Percentiles rank a stretch among this genome's conserved stretches.
Conservation (phyloP, 2,888 invertebrate genomes). For the Phengaris arion region DNA sequence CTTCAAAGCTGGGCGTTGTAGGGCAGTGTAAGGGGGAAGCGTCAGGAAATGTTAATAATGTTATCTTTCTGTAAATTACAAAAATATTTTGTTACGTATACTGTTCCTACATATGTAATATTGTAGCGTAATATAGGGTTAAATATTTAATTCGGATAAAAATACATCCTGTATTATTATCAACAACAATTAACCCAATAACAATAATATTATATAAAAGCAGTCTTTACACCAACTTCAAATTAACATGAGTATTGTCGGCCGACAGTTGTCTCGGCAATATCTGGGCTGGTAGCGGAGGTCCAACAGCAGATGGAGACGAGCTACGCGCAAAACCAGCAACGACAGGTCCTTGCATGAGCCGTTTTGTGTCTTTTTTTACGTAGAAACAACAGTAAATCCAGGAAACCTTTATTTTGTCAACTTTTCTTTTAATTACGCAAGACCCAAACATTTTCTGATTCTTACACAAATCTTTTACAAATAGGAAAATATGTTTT, state of each 20-base stretch:
- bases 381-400: constrained; percentile 29
- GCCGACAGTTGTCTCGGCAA: constrained; percentile 86
- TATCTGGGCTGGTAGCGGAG: constrained; percentile 89
- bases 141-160: too few species aligned
- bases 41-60: too few species aligned
- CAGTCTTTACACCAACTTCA: background rate
- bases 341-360: constrained; percentile 77
- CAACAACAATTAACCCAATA: too few species aligned
- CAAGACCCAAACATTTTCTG: too few species aligned
- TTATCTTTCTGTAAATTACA: too few species aligned
- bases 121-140: too few species aligned
- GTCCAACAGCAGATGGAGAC: constrained; percentile 87
- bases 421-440: background rate
- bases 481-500: too few species aligned
- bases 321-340: constrained; percentile 72
- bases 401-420: background rate
- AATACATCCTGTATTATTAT: too few species aligned
- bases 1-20: too few species aligned
- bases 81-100: too few species aligned
- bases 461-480: background rate
- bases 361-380: constrained; percentile 38
- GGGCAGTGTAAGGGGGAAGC: too few species aligned
- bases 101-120: too few species aligned
- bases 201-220: background rate
- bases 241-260: constrained; percentile 48